Conservation (phyloP, 2,888 invertebrate genomes). For the Stenodema calcarata region DNA sequence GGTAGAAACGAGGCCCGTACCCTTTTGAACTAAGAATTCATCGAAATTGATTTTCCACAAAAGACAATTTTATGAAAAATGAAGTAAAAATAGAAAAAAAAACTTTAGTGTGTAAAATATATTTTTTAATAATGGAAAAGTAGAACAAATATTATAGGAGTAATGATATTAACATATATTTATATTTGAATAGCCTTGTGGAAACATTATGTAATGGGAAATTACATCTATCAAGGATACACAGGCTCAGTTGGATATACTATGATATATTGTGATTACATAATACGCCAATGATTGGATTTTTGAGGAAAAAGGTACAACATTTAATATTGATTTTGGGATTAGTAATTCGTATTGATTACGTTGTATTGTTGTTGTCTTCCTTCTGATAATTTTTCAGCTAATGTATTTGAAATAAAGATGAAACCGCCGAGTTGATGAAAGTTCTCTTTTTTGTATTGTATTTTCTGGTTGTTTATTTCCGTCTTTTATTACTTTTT, state of each 20-base stretch:
- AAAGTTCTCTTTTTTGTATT: conserved; percentile 33
- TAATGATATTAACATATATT: conserved; percentile 45
- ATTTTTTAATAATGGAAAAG: conserved; percentile 50
- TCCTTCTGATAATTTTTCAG: conserved; percentile 33
- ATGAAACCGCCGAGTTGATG: neutral
- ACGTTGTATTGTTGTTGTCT: conserved; percentile 47
- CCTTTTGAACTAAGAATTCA: neutral
- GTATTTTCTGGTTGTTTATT: conserved; percentile 50
- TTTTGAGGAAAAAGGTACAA: conserved; percentile 36
- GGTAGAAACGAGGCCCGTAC: neutral
- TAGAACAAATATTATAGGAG: conserved; percentile 46
- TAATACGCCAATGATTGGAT: conserved; percentile 32
- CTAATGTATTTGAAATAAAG: conserved; percentile 7
- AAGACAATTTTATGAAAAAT: conserved; percentile 33
- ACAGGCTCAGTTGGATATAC: conserved; percentile 31
- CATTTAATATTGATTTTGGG: conserved; percentile 20
- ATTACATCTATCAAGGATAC: conserved; percentile 12
- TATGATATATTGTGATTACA: conserved; percentile 42
- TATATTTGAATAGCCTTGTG: conserved; percentile 40
- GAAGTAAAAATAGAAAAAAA: conserved; percentile 24
- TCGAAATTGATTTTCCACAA: conserved; percentile 19
- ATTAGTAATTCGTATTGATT: conserved; percentile 35
- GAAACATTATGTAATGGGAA: conserved; percentile 16
- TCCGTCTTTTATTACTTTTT: conserved; percentile 52
- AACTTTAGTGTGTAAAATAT: conserved; percentile 45